Evolutionary conservation across 2,888 invertebrate species (phyloP).

Genomic region (Tanypteryx hageni): DNA sequence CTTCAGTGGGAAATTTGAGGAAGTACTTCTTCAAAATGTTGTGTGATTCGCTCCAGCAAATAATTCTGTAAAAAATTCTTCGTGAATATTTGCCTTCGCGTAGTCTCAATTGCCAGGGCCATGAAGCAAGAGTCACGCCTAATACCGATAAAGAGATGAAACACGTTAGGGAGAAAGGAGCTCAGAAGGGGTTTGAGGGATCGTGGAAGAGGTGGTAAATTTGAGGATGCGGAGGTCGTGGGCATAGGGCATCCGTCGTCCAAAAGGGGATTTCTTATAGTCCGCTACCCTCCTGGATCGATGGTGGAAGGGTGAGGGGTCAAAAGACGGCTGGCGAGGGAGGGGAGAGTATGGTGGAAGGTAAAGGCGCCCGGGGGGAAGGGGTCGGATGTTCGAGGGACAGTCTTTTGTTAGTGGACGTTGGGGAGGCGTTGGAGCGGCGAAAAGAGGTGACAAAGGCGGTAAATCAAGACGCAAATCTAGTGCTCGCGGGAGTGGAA

Average conservation of each 20-base stretch:
- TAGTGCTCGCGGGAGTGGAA: conserved; percentile 45
- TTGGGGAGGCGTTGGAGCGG: neutral
- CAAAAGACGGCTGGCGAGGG: neutral
- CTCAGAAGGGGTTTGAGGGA: neutral
- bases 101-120: neutral
- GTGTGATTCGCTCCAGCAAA: too few relatives aligned
- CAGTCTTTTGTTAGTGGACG: conserved; percentile 37
- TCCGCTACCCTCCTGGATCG: neutral
- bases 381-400: conserved; percentile 9
- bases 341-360: neutral
- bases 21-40: too few relatives aligned
- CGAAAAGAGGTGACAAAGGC: conserved; percentile 36
- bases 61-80: too few relatives aligned
- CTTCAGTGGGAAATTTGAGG: too few relatives aligned
- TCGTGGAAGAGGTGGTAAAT: too few relatives aligned
- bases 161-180: too few relatives aligned
- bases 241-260: too few relatives aligned
- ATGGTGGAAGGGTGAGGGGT: neutral
- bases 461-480: conserved; percentile 62
- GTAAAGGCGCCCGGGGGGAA: neutral
- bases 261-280: too few relatives aligned
- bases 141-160: neutral
- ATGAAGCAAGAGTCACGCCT: neutral
- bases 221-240: too few relatives aligned
- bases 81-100: too few relatives aligned